Base-by-base conservation (phyloP, 2,113 vertebrate species). In the Aix galericulata region DNA sequence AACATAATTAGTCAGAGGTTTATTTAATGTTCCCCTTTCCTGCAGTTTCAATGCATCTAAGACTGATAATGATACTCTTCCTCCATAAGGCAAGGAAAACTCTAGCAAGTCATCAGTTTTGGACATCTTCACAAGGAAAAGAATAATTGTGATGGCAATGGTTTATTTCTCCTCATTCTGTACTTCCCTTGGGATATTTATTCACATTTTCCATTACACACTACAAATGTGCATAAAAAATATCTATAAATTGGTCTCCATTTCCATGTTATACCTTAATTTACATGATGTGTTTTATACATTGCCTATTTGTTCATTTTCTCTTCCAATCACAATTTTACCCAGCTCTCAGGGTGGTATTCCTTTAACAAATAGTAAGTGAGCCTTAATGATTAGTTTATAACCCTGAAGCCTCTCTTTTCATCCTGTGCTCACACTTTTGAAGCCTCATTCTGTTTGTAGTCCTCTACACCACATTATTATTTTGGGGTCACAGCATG, bases 391-490 rank as follows among this genome's bases (percentile, higher is more conserved):
- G 10, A 80, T 38, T 46, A 60, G 9, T 55, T 68, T 76, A 55
- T 14, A 80, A 21, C 2, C 8, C 38, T 55, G 40, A 67, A 90
- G 52, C 18, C 8, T 73, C 25, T 68, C 31, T 71, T 92, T 71
- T 63, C 21, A 90, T 13, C 8, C 21, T 46, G 4, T 1, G 0
- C 2, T 11, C 12, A 9, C 0, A 2, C 22, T 52, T 80, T 32
- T 29, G 44, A 83, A 76, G 6, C 10, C 23, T 86, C 32, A 46
- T 72, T 79, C 32, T 83, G 21, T 55, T 12, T 80, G 25, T 17
- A 22, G 8, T 82, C 4, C 48, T 89, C 21, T 50, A 15, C 9
- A 52, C 9, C 32, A 7, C 40, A n/a, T 56, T 10, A 2, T 88
- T 86, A 52, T 40, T 48, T 17, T 72, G 25, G 2, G 17, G 27